phyloP scores from a whole-genome alignment of 2,113 vertebrate species.

The Coptodon bakossiorum region DNA sequence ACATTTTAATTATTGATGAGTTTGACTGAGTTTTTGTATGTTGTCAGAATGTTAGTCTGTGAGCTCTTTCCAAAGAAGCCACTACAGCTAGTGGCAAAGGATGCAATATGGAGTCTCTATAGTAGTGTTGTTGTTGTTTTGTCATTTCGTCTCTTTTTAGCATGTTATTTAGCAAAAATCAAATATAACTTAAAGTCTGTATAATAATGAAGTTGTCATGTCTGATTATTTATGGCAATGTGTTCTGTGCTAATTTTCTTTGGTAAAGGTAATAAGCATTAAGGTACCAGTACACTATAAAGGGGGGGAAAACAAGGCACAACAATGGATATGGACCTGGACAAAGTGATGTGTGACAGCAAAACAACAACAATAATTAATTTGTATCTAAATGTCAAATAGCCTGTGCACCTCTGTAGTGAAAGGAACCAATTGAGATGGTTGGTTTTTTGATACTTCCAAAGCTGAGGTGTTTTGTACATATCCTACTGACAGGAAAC shows the following conservation, averaged over 20 bases:
- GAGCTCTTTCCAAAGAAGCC: neutral
- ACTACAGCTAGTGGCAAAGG: neutral
- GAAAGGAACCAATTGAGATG: neutral
- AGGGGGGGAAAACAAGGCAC: rapidly evolving
- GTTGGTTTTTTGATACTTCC: neutral
- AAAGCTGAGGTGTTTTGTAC: neutral
- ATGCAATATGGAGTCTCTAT: neutral
- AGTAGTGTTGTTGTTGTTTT: neutral
- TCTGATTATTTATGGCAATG: neutral
- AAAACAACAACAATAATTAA: neutral
- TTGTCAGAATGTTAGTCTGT: neutral
- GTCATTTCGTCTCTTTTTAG: neutral
- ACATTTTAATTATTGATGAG: neutral
- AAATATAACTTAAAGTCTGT: neutral
- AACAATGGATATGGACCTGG: neutral
- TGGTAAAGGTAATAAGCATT: neutral
- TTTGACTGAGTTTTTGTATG: neutral
- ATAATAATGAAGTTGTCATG: neutral
- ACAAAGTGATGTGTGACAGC: neutral
- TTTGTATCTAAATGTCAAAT: neutral
- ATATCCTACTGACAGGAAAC: neutral
- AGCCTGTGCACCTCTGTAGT: rapidly evolving
- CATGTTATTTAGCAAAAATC: neutral
- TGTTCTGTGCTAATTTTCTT: neutral
- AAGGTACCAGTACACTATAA: neutral